Evolutionary conservation across 2,888 invertebrate genomes (phyloP), one percentile per base, ranked within the genome.

Genomic region (Synanthedon vespiformis): DNA sequence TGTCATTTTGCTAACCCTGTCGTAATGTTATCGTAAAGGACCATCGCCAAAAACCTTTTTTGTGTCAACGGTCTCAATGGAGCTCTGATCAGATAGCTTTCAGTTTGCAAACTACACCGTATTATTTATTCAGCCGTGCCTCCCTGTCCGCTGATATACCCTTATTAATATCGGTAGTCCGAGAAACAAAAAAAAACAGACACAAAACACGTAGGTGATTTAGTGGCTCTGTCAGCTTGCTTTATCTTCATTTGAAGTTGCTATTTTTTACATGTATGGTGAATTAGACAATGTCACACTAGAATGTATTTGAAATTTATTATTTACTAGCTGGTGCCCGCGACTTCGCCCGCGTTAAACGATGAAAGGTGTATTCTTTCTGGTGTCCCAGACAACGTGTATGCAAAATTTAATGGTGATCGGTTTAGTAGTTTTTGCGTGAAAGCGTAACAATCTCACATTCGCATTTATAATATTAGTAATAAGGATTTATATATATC

Each of bases 51-150:
- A 70, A 70, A 63, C 60, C 68, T 76, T 80, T 78, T 81, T 61
- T 58, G 55, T 63, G 62, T 65, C 54, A 55, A 56, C 60, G 61
- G 60, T 69, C 68, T 73, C 64, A 70, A 73, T 70, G 71, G 65
- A 63, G 60, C 63, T 55, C 54, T 64, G 72, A 84, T 77, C 78
- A 70, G 84, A 84, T 83, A 79, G 65, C 70, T 71, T 76, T 68
- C 69, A 71, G 68, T 74, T 77, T 70, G 77, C 80, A 69, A 80
- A 75, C 76, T 74, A 72, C 62, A 68, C 67, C 64, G 69, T 70
- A 75, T 80, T 68, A 67, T 69, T 70, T 71, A 61, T 68, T 67
- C 67, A 65, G 58, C 54, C 54, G 53, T 51, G 50, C 52, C 50
- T 54, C 51, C 57, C 54, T 51, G 53, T 57, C 56, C 57, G 56